A percentile compares a stretch with the other conserved stretches of the same genome.
phyloP scores from a whole-genome alignment of 2,797 vertebrate species.

The Pipistrellus nathusii region DNA sequence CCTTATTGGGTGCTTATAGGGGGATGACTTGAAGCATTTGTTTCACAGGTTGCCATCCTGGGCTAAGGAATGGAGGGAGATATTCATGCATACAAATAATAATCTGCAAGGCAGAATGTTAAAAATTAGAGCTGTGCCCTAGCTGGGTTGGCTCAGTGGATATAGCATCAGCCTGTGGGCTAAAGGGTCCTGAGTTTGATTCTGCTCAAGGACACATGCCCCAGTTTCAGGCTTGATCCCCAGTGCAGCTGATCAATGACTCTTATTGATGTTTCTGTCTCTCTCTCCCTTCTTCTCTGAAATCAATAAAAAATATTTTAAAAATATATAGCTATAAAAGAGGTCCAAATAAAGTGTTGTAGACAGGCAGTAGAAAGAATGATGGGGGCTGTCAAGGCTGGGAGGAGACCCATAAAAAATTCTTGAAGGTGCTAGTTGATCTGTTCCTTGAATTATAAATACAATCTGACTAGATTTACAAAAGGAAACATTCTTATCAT shows the following conservation, averaged over 20 bases:
- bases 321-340: neutral
- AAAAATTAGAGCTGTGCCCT: slow-evolving; percentile 5
- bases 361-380: neutral
- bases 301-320: too few relatives aligned
- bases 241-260: too few relatives aligned
- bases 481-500: neutral
- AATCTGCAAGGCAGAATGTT: neutral
- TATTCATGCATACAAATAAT: neutral
- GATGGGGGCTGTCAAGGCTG: neutral
- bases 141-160: too few relatives aligned
- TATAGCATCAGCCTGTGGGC: too few relatives aligned
- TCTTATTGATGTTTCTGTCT: too few relatives aligned
- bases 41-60: neutral
- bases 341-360: neutral
- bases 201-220: too few relatives aligned
- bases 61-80: neutral
- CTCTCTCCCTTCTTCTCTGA: too few relatives aligned
- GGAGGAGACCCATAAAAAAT: neutral
- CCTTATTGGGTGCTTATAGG: neutral
- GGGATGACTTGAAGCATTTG: neutral
- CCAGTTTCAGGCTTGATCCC: too few relatives aligned
- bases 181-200: too few relatives aligned
- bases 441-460: neutral
- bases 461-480: neutral
- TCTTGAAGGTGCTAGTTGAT: slow-evolving; percentile 32